Percentiles rank a stretch among this genome's conserved stretches.
Conservation (phyloP, 2,797 vertebrate species). For the Prunella strophiata region DNA sequence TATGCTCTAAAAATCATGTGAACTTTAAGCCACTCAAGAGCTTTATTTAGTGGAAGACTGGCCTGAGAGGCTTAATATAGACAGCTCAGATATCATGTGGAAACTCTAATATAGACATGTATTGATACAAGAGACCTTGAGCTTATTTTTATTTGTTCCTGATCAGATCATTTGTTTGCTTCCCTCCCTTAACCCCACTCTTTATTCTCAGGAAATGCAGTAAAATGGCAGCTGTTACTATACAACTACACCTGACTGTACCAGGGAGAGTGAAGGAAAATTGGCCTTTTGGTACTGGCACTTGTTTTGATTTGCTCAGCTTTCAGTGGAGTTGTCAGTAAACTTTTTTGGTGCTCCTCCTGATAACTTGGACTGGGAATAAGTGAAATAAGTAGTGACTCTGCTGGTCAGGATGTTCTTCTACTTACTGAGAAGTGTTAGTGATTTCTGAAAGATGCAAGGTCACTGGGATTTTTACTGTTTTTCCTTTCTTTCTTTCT, state of each 20-base stretch:
- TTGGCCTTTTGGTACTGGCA: fast-evolving
- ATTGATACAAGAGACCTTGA: conserved; percentile 33
- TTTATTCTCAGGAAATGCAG: neutral
- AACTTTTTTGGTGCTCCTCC: neutral
- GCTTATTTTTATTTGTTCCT: neutral
- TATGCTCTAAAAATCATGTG: conserved; percentile 52
- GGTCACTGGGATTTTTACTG: neutral
- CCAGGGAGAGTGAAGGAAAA: neutral
- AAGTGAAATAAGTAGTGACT: neutral
- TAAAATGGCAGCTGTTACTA: neutral
- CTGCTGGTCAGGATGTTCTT: neutral
- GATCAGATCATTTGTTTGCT: neutral
- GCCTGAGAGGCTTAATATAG: conserved; percentile 73
- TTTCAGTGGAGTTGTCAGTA: neutral
- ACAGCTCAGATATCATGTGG: conserved; percentile 58
- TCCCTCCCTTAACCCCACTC: neutral
- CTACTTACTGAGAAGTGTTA: neutral
- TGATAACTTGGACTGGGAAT: neutral
- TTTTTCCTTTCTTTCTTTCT: too few species aligned
- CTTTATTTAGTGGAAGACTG: conserved; percentile 75
- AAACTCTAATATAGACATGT: conserved; percentile 53
- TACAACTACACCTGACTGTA: neutral
- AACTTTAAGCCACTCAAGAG: conserved; percentile 62
- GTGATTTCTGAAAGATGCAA: neutral
- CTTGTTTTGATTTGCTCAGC: neutral